Evolutionary conservation across 2,888 invertebrate species (phyloP).

Genomic region (Stenurella melanura): DNA sequence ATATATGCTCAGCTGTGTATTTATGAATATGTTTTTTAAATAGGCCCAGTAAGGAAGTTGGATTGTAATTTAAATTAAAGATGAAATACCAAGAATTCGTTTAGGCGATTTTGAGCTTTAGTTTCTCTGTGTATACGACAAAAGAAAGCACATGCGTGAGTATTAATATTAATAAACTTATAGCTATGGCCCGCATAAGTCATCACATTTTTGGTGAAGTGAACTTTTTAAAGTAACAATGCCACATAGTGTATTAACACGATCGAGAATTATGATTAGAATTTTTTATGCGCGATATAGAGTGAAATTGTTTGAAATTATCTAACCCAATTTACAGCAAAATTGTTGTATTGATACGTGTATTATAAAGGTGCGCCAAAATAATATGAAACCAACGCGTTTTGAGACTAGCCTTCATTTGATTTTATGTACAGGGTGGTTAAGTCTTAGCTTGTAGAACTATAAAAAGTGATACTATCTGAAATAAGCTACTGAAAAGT

Average conservation of each 20-base stretch:
- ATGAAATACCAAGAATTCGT: slow-evolving; percentile 28
- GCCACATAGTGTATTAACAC: slow-evolving; percentile 13
- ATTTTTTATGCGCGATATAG: slow-evolving; percentile 27
- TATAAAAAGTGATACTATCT: no score
- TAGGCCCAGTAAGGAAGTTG: slow-evolving; percentile 44
- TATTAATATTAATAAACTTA: slow-evolving; percentile 39
- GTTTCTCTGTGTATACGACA: slow-evolving; percentile 23
- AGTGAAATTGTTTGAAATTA: slow-evolving; percentile 42
- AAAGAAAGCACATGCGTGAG: slow-evolving; percentile 36
- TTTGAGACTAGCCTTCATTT: slow-evolving; percentile 37
- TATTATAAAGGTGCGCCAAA: slow-evolving; percentile 35
- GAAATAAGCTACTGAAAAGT: no score
- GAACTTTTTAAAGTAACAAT: slow-evolving; percentile 27
- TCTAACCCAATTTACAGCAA: slow-evolving; percentile 41
- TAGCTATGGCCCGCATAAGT: slow-evolving; percentile 9
- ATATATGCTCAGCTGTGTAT: slow-evolving; percentile 60
- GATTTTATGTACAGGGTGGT: slow-evolving; percentile 4
- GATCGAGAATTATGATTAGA: slow-evolving; percentile 29
- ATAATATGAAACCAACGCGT: slow-evolving; percentile 38
- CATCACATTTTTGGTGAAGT: slow-evolving; percentile 37
- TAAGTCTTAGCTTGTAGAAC: not conserved
- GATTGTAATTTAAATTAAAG: slow-evolving; percentile 47
- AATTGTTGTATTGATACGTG: slow-evolving; percentile 14
- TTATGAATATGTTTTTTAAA: slow-evolving; percentile 41
- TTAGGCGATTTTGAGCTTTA: slow-evolving; percentile 35